Conservation (phyloP, 2,113 vertebrate species). For the Hippolais icterina region DNA sequence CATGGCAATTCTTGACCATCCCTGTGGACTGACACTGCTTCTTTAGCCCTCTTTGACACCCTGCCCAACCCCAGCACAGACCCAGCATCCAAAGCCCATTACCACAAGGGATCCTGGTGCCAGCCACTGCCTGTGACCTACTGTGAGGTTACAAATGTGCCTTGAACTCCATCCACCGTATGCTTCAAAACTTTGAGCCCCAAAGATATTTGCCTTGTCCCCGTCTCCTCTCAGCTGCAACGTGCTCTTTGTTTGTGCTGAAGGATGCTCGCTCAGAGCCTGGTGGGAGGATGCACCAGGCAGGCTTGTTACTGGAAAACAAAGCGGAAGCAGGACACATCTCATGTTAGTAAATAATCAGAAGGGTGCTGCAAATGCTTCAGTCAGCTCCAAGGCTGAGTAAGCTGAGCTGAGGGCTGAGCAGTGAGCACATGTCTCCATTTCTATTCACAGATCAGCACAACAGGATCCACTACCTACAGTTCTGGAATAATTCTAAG, state of each 20-base stretch:
- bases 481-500: not conserved
- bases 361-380: not conserved
- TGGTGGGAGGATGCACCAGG: not conserved
- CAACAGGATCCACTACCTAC: not conserved
- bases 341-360: not conserved
- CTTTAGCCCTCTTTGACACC: not conserved
- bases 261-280: not conserved
- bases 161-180: accelerated
- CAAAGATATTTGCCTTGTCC: not conserved
- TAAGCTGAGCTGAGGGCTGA: not conserved
- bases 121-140: not conserved
- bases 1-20: not conserved
- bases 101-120: not conserved
- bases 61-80: not conserved
- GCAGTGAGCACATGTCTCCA: not conserved
- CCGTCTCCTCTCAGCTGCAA: not conserved
- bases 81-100: too few species aligned
- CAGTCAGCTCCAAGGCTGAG: not conserved
- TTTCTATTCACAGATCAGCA: not conserved
- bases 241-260: not conserved
- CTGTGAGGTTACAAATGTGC: not conserved
- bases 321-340: not conserved
- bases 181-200: not conserved
- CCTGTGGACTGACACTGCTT: not conserved
- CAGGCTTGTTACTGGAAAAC: not conserved